These are phyloP conservation scores for Apis florea DNA, from an alignment of 1,140 invertebrate genomes.

Conservation along the genomic window DNA sequence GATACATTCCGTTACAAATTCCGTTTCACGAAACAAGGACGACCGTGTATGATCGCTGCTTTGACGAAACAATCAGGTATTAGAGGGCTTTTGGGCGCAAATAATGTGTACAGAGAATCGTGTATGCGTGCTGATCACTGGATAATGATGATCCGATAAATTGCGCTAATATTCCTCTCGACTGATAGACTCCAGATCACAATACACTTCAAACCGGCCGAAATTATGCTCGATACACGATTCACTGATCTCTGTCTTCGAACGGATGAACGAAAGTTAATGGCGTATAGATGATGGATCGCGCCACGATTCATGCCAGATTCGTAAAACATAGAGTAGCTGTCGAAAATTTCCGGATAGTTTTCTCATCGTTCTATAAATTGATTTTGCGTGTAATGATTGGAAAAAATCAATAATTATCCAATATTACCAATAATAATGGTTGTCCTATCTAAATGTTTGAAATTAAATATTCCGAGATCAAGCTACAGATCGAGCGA, in stretches of 20 bases:
- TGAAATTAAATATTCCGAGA: too few species aligned
- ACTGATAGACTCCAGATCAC: neutral
- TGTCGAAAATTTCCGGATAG: neutral
- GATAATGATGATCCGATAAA: conserved; percentile 36
- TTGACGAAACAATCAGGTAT: conserved; percentile 29
- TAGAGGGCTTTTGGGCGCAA: neutral
- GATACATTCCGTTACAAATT: neutral
- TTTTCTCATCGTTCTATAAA: neutral
- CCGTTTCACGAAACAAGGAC: neutral
- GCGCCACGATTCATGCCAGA: neutral
- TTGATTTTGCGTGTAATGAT: too few species aligned
- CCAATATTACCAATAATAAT: too few species aligned
- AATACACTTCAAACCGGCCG: neutral
- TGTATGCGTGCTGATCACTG: conserved; percentile 18
- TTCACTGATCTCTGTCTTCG: neutral
- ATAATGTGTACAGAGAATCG: conserved; percentile 11
- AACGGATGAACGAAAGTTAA: neutral
- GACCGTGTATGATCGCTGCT: neutral
- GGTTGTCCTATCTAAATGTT: too few species aligned
- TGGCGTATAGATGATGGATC: neutral
- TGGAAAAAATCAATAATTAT: too few species aligned
- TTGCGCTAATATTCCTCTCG: conserved; percentile 6
- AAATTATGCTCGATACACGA: neutral
- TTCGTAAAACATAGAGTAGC: neutral
- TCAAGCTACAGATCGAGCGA: too few species aligned